A percentile compares a stretch with the other conserved stretches of the same genome.
phyloP scores from a whole-genome alignment of 2,888 invertebrate genomes.

The Linhomoeus sp. region DNA sequence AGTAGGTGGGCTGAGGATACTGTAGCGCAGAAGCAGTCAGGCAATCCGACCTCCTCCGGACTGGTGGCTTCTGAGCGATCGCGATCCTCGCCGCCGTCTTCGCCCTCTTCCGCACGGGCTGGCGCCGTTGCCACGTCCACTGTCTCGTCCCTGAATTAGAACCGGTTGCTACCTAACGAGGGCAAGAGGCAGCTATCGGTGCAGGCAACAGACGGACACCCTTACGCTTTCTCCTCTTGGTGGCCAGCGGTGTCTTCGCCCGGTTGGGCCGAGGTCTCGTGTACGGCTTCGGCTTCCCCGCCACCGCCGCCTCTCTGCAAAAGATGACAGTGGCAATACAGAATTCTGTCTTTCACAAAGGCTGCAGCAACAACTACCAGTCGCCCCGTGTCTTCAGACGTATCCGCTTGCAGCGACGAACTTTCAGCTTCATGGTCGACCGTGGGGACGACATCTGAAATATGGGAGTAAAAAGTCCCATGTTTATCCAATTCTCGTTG shows the following conservation, averaged over 20 bases:
- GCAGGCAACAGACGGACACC: background rate
- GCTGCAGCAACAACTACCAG: too few relatives aligned
- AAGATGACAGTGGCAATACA: too few relatives aligned
- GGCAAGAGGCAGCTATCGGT: too few relatives aligned
- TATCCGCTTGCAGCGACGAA: too few relatives aligned
- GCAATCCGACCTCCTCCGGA: background rate
- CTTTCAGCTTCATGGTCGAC: too few relatives aligned
- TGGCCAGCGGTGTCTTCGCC: background rate
- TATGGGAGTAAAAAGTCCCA: too few relatives aligned
- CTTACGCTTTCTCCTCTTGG: background rate
- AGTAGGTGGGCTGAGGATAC: too few relatives aligned
- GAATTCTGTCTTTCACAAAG: too few relatives aligned
- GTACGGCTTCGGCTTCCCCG: background rate
- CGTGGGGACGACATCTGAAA: too few relatives aligned
- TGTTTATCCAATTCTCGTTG: too few relatives aligned
- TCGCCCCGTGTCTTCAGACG: too few relatives aligned
- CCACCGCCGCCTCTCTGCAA: too few relatives aligned
- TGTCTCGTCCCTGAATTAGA: background rate
- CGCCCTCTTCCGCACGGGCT: background rate
- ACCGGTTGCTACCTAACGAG: background rate
- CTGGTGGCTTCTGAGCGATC: background rate
- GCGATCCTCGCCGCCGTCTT: background rate
- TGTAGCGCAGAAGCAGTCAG: background rate
- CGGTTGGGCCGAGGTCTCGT: background rate
- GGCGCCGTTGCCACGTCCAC: background rate